Conservation (phyloP, 2,113 vertebrate genomes). For the Cyprinodon variegatus region DNA sequence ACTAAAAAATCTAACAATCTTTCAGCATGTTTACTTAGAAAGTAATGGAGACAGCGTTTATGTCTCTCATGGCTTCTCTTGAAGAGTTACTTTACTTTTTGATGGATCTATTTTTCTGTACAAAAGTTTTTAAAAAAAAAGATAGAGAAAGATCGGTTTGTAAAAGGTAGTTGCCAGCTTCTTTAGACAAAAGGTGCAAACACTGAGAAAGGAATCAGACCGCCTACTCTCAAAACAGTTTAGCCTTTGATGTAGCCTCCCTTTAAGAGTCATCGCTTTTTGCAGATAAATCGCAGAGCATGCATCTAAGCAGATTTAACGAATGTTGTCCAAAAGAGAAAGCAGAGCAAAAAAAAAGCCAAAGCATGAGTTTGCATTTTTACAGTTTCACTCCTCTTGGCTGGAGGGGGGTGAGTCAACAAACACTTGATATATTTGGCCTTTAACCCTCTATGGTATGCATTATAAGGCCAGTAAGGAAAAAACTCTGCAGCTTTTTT, state of each 20-base stretch:
- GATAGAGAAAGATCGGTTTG: conserved; percentile 40
- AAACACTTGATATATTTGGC: conserved; percentile 48
- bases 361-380: conserved; percentile 79
- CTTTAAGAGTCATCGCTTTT: conserved; percentile 69
- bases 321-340: conserved; percentile 66
- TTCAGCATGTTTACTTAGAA: conserved; percentile 79
- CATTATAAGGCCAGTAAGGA: not conserved
- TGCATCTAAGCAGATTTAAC: conserved; percentile 59
- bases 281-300: conserved; percentile 42
- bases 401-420: conserved; percentile 14
- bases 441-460: conserved; percentile 18
- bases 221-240: conserved; percentile 33
- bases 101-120: conserved; percentile 78
- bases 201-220: conserved; percentile 32
- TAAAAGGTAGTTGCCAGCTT: conserved; percentile 72
- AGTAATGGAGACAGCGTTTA: conserved; percentile 56
- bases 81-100: conserved; percentile 70
- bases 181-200: conserved; percentile 44
- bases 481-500: not conserved
- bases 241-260: conserved; percentile 75
- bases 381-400: conserved; percentile 56
- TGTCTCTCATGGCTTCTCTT: conserved; percentile 65
- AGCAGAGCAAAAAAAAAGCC: conserved; percentile 64
- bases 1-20: conserved; percentile 63
- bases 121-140: conserved; percentile 17